These are phyloP conservation scores for Melanchra persicariae DNA, from an alignment of 2,888 invertebrate genomes.

Conservation along the genomic window DNA sequence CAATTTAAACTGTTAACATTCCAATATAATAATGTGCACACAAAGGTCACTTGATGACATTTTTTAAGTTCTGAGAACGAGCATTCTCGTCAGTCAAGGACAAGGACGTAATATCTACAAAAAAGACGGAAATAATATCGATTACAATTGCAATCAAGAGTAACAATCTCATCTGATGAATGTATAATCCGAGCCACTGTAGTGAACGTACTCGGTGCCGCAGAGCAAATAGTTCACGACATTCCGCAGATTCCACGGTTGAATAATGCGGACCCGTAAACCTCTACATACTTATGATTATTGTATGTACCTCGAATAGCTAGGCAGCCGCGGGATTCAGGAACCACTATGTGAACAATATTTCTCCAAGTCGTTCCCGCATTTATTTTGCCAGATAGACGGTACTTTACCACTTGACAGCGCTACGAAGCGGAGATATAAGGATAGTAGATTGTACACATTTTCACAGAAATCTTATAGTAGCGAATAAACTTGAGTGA, in stretches of 20 bases:
- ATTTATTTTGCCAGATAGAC: slow-evolving; percentile 51
- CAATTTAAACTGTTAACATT: slow-evolving; percentile 8
- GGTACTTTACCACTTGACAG: slow-evolving; percentile 49
- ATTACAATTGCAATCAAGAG: neutral
- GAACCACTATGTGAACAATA: slow-evolving; percentile 42
- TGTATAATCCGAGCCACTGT: slow-evolving; percentile 34
- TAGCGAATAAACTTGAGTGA: slow-evolving; percentile 37
- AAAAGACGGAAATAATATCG: neutral
- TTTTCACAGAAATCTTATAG: slow-evolving; percentile 33
- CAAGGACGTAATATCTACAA: neutral
- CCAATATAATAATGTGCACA: neutral
- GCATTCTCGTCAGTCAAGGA: neutral
- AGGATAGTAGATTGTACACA: slow-evolving; percentile 28
- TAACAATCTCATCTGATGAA: slow-evolving; percentile 12
- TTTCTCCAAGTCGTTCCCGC: slow-evolving; percentile 43
- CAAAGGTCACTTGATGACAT: neutral
- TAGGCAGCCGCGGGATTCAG: slow-evolving; percentile 33
- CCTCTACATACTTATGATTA: slow-evolving; percentile 57
- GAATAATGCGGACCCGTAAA: slow-evolving; percentile 52
- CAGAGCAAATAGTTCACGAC: slow-evolving; percentile 58
- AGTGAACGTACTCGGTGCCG: slow-evolving; percentile 32
- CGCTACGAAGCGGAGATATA: slow-evolving; percentile 21
- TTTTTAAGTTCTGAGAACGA: neutral
- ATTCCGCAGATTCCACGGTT: slow-evolving; percentile 55
- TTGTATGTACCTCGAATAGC: slow-evolving; percentile 50